Conservation (phyloP, 1,140 invertebrate genomes). For the Harlomillsia oculata region DNA sequence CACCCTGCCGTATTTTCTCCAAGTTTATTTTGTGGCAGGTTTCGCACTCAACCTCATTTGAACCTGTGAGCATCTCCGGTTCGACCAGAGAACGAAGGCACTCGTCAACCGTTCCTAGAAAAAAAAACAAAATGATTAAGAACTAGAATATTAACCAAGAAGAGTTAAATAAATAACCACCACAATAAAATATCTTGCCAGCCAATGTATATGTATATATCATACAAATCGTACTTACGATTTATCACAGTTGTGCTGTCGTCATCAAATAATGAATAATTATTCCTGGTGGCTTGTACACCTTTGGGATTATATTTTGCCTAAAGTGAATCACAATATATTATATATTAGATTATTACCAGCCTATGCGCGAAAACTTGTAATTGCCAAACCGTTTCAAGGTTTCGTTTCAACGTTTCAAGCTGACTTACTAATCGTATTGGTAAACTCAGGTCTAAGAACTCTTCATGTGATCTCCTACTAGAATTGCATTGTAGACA, state of each 20-base stretch:
- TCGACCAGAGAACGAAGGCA: conserved; percentile 25
- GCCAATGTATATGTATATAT: not conserved
- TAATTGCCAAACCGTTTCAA: no score
- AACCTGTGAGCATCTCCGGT: conserved; percentile 21
- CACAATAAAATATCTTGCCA: no score
- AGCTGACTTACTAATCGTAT: conserved; percentile 45
- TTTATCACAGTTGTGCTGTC: conserved; percentile 20
- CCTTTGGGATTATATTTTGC: no score
- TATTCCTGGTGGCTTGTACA: conserved; percentile 14
- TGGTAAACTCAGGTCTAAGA: conserved; percentile 87
- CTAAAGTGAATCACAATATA: no score
- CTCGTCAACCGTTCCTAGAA: conserved; percentile 22
- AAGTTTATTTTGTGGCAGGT: conserved; percentile 30
- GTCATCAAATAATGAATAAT: conserved; percentile 8
- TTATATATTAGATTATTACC: no score
- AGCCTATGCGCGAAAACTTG: no score
- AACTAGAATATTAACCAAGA: no score
- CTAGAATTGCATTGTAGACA: conserved; percentile 80
- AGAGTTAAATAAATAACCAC: no score
- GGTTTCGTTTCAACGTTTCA: no score
- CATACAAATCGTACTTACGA: conserved; percentile 1
- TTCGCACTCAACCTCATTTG: conserved; percentile 31
- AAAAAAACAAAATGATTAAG: not conserved
- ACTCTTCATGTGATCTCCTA: conserved; percentile 78
- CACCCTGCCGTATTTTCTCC: conserved; percentile 21